These are phyloP conservation scores for Punctoribates punctum DNA, from an alignment of 2,888 invertebrate species.

Conservation along the genomic window DNA sequence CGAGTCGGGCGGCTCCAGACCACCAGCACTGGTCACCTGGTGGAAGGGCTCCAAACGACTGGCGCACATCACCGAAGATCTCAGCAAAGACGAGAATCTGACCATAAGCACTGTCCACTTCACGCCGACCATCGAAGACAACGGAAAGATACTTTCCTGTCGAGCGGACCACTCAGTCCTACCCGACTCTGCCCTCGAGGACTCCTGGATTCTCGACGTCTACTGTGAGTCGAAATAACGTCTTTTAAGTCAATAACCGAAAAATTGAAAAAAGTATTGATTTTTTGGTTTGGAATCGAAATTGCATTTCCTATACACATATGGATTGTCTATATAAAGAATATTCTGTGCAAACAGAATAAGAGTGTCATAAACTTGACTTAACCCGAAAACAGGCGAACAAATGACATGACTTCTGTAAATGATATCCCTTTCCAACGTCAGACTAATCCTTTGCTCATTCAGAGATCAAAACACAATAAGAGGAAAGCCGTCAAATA, in stretches of 20 bases:
- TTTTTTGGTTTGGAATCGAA: not conserved
- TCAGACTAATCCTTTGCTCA: not conserved
- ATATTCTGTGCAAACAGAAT: not conserved
- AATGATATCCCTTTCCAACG: not conserved
- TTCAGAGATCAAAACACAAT: not conserved
- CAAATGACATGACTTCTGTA: slow-evolving; percentile 7
- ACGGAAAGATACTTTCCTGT: slow-evolving; percentile 47
- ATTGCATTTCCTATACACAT: not conserved
- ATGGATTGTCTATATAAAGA: not conserved
- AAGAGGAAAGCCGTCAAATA: slow-evolving; percentile 3
- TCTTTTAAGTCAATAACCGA: not conserved
- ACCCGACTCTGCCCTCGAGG: slow-evolving; percentile 47
- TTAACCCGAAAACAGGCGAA: not conserved
- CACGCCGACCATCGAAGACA: slow-evolving; percentile 46
- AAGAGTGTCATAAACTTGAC: slow-evolving; percentile 12
- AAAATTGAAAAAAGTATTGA: not conserved
- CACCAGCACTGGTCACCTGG: slow-evolving; percentile 48
- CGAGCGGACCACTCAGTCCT: slow-evolving; percentile 47
- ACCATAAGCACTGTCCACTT: slow-evolving; percentile 46
- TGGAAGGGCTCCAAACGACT: slow-evolving; percentile 44
- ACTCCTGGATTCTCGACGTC: slow-evolving; percentile 47
- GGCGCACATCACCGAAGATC: slow-evolving; percentile 45
- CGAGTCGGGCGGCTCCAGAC: slow-evolving; percentile 47
- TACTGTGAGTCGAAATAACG: slow-evolving; percentile 45
- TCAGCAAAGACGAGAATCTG: slow-evolving; percentile 45